Evolutionary conservation across 2,888 invertebrate species (phyloP).

Genomic region (Tenthredo mesomela): DNA sequence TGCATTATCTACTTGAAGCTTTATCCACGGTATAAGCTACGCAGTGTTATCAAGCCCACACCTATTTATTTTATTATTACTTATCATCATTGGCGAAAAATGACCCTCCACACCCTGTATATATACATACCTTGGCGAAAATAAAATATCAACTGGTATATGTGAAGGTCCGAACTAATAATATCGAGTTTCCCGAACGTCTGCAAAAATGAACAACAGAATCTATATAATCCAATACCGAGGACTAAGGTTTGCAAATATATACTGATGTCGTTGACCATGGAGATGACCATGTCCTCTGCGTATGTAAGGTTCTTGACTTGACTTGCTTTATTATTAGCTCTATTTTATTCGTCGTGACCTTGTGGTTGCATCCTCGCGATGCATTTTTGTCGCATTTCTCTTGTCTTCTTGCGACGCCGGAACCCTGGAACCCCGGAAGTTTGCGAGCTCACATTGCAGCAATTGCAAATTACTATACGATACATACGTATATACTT

Average conservation of each 20-base stretch:
- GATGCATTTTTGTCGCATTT: neutral
- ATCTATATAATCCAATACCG: neutral
- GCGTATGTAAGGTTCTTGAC: slow-evolving; percentile 24
- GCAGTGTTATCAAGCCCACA: neutral
- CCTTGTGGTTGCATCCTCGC: slow-evolving; percentile 1
- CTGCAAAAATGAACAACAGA: neutral
- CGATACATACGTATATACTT: neutral
- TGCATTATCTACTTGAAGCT: neutral
- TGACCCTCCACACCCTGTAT: too few relatives aligned
- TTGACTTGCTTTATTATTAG: neutral
- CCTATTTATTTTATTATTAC: neutral
- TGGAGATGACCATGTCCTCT: neutral
- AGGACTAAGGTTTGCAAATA: neutral
- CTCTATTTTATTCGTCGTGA: neutral
- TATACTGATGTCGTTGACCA: neutral
- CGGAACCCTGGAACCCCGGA: neutral
- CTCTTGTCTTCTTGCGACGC: neutral
- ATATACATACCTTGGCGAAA: neutral
- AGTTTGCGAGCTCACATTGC: neutral
- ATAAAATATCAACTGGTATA: neutral
- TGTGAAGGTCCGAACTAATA: neutral
- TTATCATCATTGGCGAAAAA: too few relatives aligned
- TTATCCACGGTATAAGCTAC: too few relatives aligned
- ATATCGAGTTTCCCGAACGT: neutral
- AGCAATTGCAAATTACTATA: neutral